A percentile compares a stretch with the other conserved stretches of the same genome.
Conservation (phyloP, 2,888 invertebrate species). For the Antheraea assamensis region DNA sequence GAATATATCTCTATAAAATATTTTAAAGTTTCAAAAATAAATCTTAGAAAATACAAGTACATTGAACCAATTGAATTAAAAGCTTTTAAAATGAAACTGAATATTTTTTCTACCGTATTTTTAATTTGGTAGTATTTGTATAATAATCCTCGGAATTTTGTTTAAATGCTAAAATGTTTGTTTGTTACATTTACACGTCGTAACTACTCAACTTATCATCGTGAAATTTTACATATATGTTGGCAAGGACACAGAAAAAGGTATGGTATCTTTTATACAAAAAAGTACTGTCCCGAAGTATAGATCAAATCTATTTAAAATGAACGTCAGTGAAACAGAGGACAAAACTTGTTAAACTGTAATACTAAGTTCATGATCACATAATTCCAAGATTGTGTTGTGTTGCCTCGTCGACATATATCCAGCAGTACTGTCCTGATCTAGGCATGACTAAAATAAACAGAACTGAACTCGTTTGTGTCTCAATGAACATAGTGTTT, state of each 20-base stretch:
- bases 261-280: too few species aligned
- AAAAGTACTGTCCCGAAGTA: too few species aligned
- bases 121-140: neutral
- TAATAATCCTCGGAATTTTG: neutral
- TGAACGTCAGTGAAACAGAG: too few species aligned
- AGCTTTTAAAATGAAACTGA: neutral
- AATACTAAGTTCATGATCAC: neutral
- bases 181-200: too few species aligned
- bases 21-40: too few species aligned
- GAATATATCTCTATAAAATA: too few species aligned
- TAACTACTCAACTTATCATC: too few species aligned
- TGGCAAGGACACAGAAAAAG: too few species aligned
- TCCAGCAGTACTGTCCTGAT: conserved; percentile 34
- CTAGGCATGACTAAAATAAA: conserved; percentile 45
- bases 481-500: conserved; percentile 32
- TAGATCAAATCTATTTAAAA: too few species aligned
- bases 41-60: too few species aligned
- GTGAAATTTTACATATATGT: too few species aligned
- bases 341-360: neutral
- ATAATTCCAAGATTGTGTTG: neutral
- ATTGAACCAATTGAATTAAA: neutral
- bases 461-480: conserved; percentile 33
- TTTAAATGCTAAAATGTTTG: too few species aligned
- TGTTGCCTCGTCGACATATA: neutral
- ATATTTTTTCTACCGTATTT: neutral